Conservation (phyloP, 2,888 invertebrate species). For the Macrosiphum euphorbiae region DNA sequence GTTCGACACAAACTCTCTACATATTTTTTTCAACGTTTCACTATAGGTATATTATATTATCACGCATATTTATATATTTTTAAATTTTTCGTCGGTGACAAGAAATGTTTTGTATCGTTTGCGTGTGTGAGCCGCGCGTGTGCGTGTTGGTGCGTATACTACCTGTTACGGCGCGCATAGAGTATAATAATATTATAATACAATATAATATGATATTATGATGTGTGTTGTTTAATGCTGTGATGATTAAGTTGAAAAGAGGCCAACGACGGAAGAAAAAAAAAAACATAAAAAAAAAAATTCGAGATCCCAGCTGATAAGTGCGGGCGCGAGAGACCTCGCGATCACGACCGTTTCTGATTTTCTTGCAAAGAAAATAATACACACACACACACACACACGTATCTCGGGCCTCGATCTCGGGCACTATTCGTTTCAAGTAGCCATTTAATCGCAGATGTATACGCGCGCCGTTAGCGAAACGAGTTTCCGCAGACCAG, state of each 20-base stretch:
- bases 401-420: slow-evolving; percentile 9
- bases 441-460: slow-evolving; percentile 55
- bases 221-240: not conserved
- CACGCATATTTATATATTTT: not conserved
- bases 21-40: not conserved
- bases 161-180: not conserved
- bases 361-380: slow-evolving; percentile 29
- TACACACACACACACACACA: not conserved
- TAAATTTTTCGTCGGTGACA: not conserved
- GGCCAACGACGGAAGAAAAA: not conserved
- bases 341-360: slow-evolving; percentile 3
- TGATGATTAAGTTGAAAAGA: slow-evolving; percentile 15
- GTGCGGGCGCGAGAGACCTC: not conserved
- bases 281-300: not conserved
- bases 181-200: not conserved
- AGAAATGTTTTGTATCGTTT: not conserved
- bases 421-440: slow-evolving; percentile 43
- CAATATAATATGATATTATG: too few species aligned
- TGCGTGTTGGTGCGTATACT: not conserved
- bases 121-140: too few species aligned
- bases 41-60: not conserved
- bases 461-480: not conserved
- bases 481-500: slow-evolving; percentile 17
- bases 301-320: slow-evolving; percentile 20
- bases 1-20: not conserved